Base-by-base conservation (phyloP, 1,140 invertebrate species). In the Cydia splendana region DNA sequence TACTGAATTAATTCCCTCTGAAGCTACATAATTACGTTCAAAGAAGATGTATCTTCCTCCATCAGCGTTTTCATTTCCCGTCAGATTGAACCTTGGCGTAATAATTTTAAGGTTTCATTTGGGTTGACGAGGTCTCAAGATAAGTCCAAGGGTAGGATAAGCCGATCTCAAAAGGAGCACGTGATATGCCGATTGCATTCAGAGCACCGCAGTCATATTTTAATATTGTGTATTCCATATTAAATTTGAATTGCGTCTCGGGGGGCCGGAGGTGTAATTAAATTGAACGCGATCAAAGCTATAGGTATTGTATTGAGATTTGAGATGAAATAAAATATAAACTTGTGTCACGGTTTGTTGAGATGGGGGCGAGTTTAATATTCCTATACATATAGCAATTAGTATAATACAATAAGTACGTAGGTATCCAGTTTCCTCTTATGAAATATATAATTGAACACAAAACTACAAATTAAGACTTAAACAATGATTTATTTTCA, bases 191-290 rank as follows among this genome's bases (percentile, higher is more conserved):
- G 90, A 92, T 91, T 89, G 89, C 86, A 84, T 83, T 79, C 78
- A 79, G 81, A 78, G 51, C 74, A 74, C 78, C 81, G 80, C 80
- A 90, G 85, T 88, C 89, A 89, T 92, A 92, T 92, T 92, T 91
- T 90, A 91, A 92, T 92, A 90, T 90, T 85, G 89, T 87, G 87
- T 85, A 86, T 87, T 89, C 84, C 84, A 87, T 86, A 92, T 91
- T 91, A 88, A 88, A 89, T 87, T 83, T 78, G 83, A 87, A 85
- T 87, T 82, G 83, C 30, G 67, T 71, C 34, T 38, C 65, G 28
- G 65, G 67, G 15, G 67, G 38, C 34, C 34, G 45, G 30, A 71
- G 67, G 67, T 71, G 67, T 71, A 71, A 71, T 71, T 71, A 71
- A 71, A 71, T 71, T 71, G 38, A 45, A 71, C 57, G 57, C n/a